Evolutionary conservation across 2,113 vertebrate species (phyloP).

Genomic region (Datnioides undecimradiatus): DNA sequence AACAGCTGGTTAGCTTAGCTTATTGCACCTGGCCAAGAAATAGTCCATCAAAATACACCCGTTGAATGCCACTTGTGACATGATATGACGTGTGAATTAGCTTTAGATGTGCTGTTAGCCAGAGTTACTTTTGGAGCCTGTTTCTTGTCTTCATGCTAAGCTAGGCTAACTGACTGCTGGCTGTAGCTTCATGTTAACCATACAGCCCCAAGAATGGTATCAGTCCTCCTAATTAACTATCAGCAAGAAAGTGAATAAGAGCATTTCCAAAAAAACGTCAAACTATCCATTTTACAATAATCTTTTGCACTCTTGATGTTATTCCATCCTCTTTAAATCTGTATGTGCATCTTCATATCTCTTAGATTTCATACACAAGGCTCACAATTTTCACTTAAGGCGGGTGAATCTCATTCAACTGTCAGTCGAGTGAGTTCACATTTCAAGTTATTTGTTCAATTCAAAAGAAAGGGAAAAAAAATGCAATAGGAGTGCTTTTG

Average conservation of each 20-base stretch:
- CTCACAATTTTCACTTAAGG: conserved; percentile 77
- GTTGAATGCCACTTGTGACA: not conserved
- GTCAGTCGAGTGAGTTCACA: conserved; percentile 53
- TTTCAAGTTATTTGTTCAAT: conserved; percentile 78
- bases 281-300: conserved; percentile 5
- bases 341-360: conserved; percentile 70
- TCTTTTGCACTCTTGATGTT: not conserved
- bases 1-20: conserved; percentile 16
- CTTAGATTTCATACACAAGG: conserved; percentile 68
- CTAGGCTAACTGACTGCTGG: not conserved
- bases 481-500: conserved; percentile 66
- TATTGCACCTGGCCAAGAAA: too few species aligned
- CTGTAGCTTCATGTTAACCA: conserved; percentile 11
- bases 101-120: not conserved
- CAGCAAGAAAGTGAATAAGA: not conserved
- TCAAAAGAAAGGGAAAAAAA: conserved; percentile 44
- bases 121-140: not conserved
- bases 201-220: conserved; percentile 3
- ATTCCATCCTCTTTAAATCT: conserved; percentile 10
- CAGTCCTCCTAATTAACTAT: not conserved
- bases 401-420: conserved; percentile 64
- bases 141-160: conserved; percentile 7
- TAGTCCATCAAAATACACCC: not conserved
- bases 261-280: conserved; percentile 14
- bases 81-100: not conserved